A percentile compares a stretch with the other conserved stretches of the same genome.
phyloP scores from a whole-genome alignment of 2,113 vertebrate species.

The Onychorhynchus coronatus region DNA sequence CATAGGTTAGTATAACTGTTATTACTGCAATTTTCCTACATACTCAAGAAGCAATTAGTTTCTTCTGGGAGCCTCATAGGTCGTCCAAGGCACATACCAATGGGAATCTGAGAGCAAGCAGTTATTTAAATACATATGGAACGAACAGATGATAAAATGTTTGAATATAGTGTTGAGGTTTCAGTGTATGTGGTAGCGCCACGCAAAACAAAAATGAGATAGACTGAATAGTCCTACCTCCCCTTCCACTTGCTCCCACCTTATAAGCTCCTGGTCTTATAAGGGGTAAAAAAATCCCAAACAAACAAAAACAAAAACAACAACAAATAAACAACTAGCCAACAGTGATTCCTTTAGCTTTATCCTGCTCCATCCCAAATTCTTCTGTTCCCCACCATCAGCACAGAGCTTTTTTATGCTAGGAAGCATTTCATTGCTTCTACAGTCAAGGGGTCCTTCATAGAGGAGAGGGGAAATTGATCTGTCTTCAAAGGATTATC shows the following conservation, averaged over 20 bases:
- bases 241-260: not conserved
- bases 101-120: not conserved
- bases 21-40: not conserved
- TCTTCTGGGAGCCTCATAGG: not conserved
- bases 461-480: not conserved
- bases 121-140: not conserved
- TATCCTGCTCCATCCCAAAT: not conserved
- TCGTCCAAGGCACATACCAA: not conserved
- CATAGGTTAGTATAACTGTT: not conserved
- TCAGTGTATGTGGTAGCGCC: not conserved
- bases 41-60: not conserved
- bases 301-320: not conserved
- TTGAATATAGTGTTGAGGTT: not conserved
- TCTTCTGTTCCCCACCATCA: not conserved
- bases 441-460: not conserved
- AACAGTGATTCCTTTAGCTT: not conserved
- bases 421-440: not conserved
- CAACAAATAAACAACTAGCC: not conserved
- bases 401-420: not conserved
- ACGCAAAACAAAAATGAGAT: not conserved
- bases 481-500: not conserved
- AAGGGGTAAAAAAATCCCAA: accelerated
- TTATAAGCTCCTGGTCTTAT: not conserved
- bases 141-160: not conserved
- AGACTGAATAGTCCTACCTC: not conserved